Percentiles rank a stretch among this genome's conserved stretches.
These are phyloP conservation scores for Anagyrus pseudococci DNA, from an alignment of 2,888 invertebrate species.

Conservation along the genomic window DNA sequence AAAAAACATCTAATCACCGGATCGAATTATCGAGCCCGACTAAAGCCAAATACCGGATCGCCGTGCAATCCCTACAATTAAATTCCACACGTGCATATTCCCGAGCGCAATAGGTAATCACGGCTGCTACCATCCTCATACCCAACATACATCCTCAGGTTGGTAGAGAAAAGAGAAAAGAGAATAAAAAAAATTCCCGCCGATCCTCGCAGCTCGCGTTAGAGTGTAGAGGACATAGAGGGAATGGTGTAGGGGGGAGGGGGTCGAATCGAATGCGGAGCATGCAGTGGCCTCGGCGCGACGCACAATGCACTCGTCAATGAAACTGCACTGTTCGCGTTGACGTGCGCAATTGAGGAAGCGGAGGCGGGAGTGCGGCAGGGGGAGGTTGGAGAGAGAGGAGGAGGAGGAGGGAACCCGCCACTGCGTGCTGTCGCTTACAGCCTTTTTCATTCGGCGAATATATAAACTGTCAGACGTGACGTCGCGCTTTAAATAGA, in stretches of 20 bases:
- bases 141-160: not conserved
- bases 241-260: conserved; percentile 2
- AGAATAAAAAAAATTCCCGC: conserved; percentile 17
- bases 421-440: conserved; percentile 26
- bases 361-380: conserved; percentile 14
- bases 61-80: not conserved
- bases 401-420: not conserved
- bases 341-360: conserved; percentile 39
- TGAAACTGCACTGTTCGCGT: conserved; percentile 36
- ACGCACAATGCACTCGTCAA: conserved; percentile 34
- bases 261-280: not conserved
- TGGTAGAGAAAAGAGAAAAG: not conserved
- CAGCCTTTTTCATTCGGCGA: conserved; percentile 34
- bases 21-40: not conserved
- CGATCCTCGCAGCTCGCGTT: no score
- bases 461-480: conserved; percentile 38
- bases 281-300: not conserved
- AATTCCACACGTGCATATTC: not conserved
- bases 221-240: conserved; percentile 6
- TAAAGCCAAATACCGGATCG: not conserved
- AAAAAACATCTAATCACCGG: not conserved
- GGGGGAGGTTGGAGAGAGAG: no score
- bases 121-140: not conserved
- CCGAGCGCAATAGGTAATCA: conserved; percentile 18
- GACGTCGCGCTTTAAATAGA: conserved; percentile 36